Evolutionary conservation across 2,797 vertebrate species (phyloP).

Genomic region (Coendou prehensilis): DNA sequence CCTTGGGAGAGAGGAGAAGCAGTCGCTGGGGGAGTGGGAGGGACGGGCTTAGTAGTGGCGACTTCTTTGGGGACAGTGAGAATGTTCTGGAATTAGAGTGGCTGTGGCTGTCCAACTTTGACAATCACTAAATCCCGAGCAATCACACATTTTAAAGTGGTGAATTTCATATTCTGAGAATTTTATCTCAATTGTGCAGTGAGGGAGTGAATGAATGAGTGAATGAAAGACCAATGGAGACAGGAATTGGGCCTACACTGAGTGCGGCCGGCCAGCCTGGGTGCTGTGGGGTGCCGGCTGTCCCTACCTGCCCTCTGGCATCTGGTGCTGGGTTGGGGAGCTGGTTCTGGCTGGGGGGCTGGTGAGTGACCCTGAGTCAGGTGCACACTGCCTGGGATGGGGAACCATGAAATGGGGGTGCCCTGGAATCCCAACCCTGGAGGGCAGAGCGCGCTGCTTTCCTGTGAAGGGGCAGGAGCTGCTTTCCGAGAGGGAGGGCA

Average conservation of each 20-base stretch:
- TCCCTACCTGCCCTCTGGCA: neutral
- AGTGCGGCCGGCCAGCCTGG: no score
- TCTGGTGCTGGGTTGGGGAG: neutral
- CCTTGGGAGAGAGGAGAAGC: accelerated
- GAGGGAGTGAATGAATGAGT: neutral
- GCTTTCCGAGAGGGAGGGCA: no score
- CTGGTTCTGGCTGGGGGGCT: neutral
- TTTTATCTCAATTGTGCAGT: neutral
- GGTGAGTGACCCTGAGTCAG: neutral
- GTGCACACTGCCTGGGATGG: neutral
- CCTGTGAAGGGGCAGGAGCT: neutral
- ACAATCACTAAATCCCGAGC: neutral
- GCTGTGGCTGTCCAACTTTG: accelerated
- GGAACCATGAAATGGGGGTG: neutral
- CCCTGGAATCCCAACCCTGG: neutral
- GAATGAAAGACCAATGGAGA: neutral
- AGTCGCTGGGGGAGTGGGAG: accelerated
- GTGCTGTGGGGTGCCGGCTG: neutral
- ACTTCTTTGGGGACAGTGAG: neutral
- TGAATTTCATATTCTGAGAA: accelerated
- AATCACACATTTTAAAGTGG: accelerated
- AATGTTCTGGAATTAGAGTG: neutral
- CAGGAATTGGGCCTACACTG: neutral
- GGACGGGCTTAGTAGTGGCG: neutral
- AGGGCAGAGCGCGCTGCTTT: neutral